Conservation (phyloP, 2,888 invertebrate genomes). For the Geophilus truncorum region DNA sequence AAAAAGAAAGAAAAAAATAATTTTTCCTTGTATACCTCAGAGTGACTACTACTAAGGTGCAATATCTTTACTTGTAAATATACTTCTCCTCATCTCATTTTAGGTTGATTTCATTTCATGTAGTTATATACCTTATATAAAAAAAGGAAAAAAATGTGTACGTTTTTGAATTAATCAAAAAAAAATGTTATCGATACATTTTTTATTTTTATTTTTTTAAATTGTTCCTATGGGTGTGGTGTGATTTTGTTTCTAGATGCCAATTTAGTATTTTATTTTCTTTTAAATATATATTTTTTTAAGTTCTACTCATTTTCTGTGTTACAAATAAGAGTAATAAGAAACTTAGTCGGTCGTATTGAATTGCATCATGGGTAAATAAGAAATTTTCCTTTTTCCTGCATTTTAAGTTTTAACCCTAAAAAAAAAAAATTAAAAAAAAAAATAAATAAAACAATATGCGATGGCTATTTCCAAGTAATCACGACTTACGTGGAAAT, state of each 20-base stretch:
- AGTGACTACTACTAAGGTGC: constrained; percentile 22
- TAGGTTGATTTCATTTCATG: not conserved
- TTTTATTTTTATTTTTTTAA: not conserved
- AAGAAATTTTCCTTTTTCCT: no score
- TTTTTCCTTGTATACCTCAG: constrained; percentile 20
- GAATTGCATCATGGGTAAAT: not conserved
- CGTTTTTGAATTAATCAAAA: not conserved
- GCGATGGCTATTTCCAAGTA: no score
- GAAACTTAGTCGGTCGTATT: not conserved
- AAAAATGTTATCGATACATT: no score
- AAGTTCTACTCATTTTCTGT: not conserved
- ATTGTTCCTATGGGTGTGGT: constrained; percentile 20
- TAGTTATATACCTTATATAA: no score
- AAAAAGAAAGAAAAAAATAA: not conserved
- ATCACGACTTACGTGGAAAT: no score
- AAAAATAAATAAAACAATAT: no score
- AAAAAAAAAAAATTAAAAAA: no score
- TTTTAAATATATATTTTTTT: not conserved
- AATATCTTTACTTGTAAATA: constrained; percentile 17
- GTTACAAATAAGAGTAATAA: not conserved
- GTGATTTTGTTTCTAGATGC: not conserved
- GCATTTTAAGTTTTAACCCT: no score
- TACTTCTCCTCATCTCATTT: constrained; percentile 15
- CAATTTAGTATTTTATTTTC: not conserved
- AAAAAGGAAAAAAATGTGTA: not conserved